Percentiles rank a stretch among this genome's conserved stretches.
These are phyloP conservation scores for Entomyzon cyanotis DNA, from an alignment of 2,113 vertebrate genomes.

Conservation along the genomic window DNA sequence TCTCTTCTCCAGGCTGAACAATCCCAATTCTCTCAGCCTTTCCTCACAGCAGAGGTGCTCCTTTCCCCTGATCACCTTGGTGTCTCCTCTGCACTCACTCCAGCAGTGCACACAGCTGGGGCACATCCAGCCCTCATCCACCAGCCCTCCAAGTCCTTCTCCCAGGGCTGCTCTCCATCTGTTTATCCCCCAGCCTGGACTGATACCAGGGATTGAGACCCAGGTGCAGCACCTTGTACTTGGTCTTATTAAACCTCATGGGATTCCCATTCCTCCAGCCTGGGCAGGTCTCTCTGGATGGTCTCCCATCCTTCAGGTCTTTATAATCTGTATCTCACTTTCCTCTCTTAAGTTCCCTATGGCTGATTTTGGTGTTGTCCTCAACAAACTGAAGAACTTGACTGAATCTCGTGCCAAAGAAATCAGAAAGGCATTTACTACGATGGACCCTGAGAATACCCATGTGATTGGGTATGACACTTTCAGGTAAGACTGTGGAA, in stretches of 20 bases:
- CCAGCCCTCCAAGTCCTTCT: not conserved
- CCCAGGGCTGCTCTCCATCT: not conserved
- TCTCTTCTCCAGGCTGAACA: not conserved
- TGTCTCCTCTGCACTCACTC: not conserved
- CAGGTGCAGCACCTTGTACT: not conserved
- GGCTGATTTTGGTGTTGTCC: slow-evolving; percentile 72
- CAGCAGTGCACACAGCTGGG: too few species aligned
- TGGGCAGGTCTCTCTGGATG: not conserved
- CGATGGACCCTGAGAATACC: slow-evolving; percentile 66
- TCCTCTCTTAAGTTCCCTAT: slow-evolving; percentile 77
- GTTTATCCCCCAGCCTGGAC: too few species aligned
- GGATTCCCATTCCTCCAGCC: not conserved
- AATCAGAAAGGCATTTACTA: slow-evolving; percentile 77
- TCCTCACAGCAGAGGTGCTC: not conserved
- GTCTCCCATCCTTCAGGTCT: not conserved
- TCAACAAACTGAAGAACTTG: slow-evolving; percentile 81
- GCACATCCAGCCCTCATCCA: not conserved
- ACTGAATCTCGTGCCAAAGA: slow-evolving; percentile 73
- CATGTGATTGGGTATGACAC: slow-evolving; percentile 77
- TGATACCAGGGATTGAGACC: not conserved
- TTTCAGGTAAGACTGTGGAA: slow-evolving; percentile 80
- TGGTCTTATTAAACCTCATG: not conserved
- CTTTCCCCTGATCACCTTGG: too few species aligned
- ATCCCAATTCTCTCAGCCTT: not conserved
- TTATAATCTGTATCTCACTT: not conserved